Evolutionary conservation across 2,113 vertebrate genomes (phyloP).

Genomic region (Oophaga pumilio): DNA sequence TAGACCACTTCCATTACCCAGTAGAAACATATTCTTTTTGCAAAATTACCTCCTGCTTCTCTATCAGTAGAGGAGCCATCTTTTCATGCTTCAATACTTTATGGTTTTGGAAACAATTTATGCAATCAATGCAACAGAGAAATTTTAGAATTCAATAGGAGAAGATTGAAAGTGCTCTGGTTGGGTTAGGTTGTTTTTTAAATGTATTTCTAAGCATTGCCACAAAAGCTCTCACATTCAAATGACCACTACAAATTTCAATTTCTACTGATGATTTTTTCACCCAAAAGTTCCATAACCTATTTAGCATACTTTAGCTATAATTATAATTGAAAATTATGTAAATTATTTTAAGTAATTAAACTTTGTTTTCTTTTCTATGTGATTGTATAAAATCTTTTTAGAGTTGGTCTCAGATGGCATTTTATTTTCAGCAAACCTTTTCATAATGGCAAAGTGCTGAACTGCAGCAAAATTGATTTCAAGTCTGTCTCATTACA

Average conservation of each 20-base stretch:
- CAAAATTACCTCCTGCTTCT: too few species aligned
- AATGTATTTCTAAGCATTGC: not conserved
- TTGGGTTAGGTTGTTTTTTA: not conserved
- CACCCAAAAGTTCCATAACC: not conserved
- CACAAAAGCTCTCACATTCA: not conserved
- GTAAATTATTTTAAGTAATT: constrained; percentile 63
- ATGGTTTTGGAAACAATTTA: too few species aligned
- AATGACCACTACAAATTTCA: not conserved
- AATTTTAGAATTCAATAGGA: too few species aligned
- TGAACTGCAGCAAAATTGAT: constrained; percentile 58
- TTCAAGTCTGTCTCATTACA: constrained; percentile 57
- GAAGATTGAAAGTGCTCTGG: not conserved
- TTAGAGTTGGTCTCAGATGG: constrained; percentile 58
- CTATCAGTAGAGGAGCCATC: too few species aligned
- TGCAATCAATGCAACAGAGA: too few species aligned
- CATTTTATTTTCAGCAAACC: constrained; percentile 49
- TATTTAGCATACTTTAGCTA: constrained; percentile 67
- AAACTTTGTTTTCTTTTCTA: constrained; percentile 59
- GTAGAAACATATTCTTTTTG: too few species aligned
- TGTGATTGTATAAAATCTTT: constrained; percentile 49
- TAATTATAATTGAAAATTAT: constrained; percentile 62
- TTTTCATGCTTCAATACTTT: too few species aligned
- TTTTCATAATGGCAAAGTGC: constrained; percentile 51
- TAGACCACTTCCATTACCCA: too few species aligned
- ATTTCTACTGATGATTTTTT: not conserved